phyloP scores from a whole-genome alignment of 2,888 invertebrate species.

The Autographa gamma region DNA sequence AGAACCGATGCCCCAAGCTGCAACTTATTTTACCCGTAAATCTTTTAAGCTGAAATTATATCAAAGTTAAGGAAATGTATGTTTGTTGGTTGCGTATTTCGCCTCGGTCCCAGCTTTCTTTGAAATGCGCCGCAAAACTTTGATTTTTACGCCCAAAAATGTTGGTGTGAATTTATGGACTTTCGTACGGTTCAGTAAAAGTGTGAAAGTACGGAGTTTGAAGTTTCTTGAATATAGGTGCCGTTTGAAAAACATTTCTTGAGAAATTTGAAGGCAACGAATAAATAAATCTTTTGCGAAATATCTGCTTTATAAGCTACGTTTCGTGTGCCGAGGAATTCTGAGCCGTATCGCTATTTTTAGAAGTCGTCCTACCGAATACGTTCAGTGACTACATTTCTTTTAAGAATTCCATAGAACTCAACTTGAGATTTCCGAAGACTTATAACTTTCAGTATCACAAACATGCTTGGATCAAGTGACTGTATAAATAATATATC shows the following conservation, averaged over 20 bases:
- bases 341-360: not conserved
- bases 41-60: slow-evolving; percentile 60
- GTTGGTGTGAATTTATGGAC: slow-evolving; percentile 54
- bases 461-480: not conserved
- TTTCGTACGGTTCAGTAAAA: slow-evolving; percentile 28
- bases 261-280: slow-evolving; percentile 6
- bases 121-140: slow-evolving; percentile 42
- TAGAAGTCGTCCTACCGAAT: not conserved
- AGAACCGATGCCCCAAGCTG: slow-evolving; percentile 31
- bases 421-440: not conserved
- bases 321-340: slow-evolving; percentile 4
- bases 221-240: slow-evolving; percentile 27
- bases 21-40: slow-evolving; percentile 61
- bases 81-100: slow-evolving; percentile 51
- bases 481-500: slow-evolving; percentile 5
- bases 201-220: slow-evolving; percentile 34
- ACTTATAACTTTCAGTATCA: not conserved
- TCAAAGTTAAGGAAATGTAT: slow-evolving; percentile 52
- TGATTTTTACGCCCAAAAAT: slow-evolving; percentile 55
- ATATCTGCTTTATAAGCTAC: slow-evolving; percentile 4
- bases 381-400: not conserved
- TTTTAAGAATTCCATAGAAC: not conserved
- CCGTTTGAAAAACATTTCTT: slow-evolving; percentile 31
- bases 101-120: slow-evolving; percentile 30
- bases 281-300: slow-evolving; percentile 9